Base-by-base conservation (phyloP, 53 echinoderm and acorn worm species). In the Actinopyga echinites region DNA sequence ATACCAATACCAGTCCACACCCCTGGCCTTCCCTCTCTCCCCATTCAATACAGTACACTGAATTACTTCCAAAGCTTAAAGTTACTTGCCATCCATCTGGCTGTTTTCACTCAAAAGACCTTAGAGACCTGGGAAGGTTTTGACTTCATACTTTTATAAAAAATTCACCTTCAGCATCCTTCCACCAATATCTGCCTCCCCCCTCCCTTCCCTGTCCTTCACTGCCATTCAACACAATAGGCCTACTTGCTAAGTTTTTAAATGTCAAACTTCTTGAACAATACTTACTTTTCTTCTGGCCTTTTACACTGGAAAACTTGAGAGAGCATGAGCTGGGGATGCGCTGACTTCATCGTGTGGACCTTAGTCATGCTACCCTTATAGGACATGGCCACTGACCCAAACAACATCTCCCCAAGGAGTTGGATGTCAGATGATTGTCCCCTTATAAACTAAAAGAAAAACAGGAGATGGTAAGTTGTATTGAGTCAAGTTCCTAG, bases 371-470 rank as follows among this genome's bases (percentile, higher is more conserved):
- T 91, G 45, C 94, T 88, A 49, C 99, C 92, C 35, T 84, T 85
- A 73, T 91, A 94, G 0, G 91, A 86, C 91, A 99, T 99, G 20
- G 99, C 92, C 12, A 89, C 90, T 8, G 99, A 94, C 9, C 99
- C 99, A 74, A 92, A 99, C 83, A 99, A 79, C 99, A 99, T 99
- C 80, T 99, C 99, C 0, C 90, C 99, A 44, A 99, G 85, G 78
- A 99, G 79, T 52, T 86, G 89, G 26, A 91, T 82, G 29, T 95
- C 95, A 20, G 92, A 86, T 49, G 49, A 13, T 20, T 88, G 86
- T 26, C 86, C 87, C 22, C 93, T 69, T 37, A 85, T 57, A 81
- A 84, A 92, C 95, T 95, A 37, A 21, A 74, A 65, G 12, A 52
- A 6, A 63, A 67, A 92, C 11, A 58, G 59, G 1, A 49, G 13